Conservation (phyloP, 2,888 invertebrate species). For the Tuta absoluta region DNA sequence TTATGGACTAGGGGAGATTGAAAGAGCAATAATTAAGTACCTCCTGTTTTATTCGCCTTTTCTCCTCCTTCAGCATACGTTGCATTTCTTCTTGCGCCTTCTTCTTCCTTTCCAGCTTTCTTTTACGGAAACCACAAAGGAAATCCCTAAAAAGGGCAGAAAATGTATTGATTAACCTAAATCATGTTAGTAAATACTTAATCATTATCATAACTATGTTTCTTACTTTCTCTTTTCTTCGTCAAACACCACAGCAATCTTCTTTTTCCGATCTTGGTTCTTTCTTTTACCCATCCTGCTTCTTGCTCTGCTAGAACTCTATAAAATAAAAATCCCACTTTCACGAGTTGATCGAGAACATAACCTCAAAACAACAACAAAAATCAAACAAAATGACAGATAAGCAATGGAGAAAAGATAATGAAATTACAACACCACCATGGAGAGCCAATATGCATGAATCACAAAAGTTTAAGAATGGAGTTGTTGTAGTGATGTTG, state of each 20-base stretch:
- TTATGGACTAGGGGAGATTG: background rate
- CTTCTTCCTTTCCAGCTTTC: slow-evolving; percentile 88
- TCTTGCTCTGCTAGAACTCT: slow-evolving; percentile 12
- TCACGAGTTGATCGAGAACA: background rate
- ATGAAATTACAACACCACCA: too few relatives aligned
- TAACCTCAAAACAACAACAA: slow-evolving; percentile 2
- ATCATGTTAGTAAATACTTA: background rate
- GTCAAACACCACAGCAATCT: slow-evolving; percentile 69
- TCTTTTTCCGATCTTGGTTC: slow-evolving; percentile 60
- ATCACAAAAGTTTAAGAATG: background rate
- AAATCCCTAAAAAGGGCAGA: slow-evolving; percentile 83
- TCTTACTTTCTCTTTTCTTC: slow-evolving; percentile 70
- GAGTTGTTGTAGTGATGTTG: too few relatives aligned
- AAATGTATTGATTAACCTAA: background rate
- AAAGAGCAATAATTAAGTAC: slow-evolving; percentile 62
- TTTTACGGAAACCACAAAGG: slow-evolving; percentile 89
- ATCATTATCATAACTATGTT: background rate
- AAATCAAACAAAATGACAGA: background rate
- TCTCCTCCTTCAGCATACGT: slow-evolving; percentile 87
- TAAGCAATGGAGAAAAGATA: too few relatives aligned
- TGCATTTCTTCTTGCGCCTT: slow-evolving; percentile 88
- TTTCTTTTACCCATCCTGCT: slow-evolving; percentile 65
- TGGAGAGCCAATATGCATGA: background rate
- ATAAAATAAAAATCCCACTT: background rate
- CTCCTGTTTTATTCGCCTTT: slow-evolving; percentile 87